Evolutionary conservation across 1,140 invertebrate genomes (phyloP).

Genomic region (Bombus consobrinus): DNA sequence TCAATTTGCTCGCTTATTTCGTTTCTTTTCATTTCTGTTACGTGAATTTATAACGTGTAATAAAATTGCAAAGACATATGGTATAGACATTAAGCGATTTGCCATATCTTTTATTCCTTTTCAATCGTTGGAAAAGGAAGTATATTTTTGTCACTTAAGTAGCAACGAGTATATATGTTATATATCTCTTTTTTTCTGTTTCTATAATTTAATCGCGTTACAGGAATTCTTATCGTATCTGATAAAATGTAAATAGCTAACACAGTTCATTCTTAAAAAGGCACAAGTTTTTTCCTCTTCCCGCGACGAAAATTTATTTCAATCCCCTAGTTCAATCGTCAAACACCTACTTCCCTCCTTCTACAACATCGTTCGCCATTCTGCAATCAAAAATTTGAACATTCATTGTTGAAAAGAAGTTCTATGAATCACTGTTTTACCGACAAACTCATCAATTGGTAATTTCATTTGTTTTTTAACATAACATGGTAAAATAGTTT

Average conservation of each 20-base stretch:
- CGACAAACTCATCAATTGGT: neutral
- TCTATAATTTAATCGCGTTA: constrained; percentile 36
- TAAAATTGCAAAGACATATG: constrained; percentile 46
- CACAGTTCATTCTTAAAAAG: constrained; percentile 65
- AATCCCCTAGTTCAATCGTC: constrained; percentile 18
- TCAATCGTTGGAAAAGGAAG: constrained; percentile 19
- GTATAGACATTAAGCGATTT: constrained; percentile 45
- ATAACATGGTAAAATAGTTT: too few species aligned
- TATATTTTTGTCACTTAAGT: constrained; percentile 35
- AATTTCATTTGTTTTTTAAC: neutral
- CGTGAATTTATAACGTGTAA: constrained; percentile 36
- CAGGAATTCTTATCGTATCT: constrained; percentile 28
- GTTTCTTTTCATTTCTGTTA: neutral
- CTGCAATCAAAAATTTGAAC: neutral
- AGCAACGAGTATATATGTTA: constrained; percentile 28
- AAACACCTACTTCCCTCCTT: neutral
- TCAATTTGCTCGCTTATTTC: constrained; percentile 17
- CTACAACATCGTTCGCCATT: neutral
- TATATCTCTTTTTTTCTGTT: neutral
- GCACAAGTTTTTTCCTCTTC: constrained; percentile 66
- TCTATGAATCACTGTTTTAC: neutral
- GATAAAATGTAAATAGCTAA: constrained; percentile 59
- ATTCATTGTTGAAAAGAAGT: neutral
- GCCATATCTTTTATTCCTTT: constrained; percentile 22
- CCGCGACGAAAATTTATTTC: constrained; percentile 28